phyloP scores from a whole-genome alignment of 1,140 invertebrate genomes.

The Aphidius gifuensis region DNA sequence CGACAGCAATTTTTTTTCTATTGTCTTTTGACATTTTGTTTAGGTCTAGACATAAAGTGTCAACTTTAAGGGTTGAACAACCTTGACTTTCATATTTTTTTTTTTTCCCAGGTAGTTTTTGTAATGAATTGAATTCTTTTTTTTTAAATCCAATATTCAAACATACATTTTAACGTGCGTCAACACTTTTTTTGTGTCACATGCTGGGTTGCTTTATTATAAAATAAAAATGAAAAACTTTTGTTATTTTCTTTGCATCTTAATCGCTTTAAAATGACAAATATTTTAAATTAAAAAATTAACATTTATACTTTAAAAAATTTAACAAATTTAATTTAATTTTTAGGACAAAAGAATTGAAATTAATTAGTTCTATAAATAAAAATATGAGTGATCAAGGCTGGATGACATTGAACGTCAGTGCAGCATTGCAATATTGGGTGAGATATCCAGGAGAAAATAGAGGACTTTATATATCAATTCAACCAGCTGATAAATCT shows the following conservation, averaged over 20 bases:
- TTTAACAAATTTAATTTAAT: conserved; percentile 19
- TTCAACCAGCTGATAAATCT: conserved; percentile 66
- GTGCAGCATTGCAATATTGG: conserved; percentile 72
- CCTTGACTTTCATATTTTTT: no score
- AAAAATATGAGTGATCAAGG: conserved; percentile 64
- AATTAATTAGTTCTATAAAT: conserved; percentile 65
- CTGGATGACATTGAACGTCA: conserved; percentile 79
- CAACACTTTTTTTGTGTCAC: no score
- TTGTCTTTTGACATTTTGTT: no score
- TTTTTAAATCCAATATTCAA: no score
- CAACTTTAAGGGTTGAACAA: no score
- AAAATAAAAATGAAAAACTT: not conserved
- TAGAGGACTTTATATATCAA: conserved; percentile 83
- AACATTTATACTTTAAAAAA: not conserved
- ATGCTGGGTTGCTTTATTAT: conserved; percentile 2
- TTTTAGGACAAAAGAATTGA: conserved; percentile 63
- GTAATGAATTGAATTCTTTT: no score
- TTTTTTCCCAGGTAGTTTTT: no score
- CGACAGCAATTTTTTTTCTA: no score
- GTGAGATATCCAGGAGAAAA: conserved; percentile 73
- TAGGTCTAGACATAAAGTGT: no score
- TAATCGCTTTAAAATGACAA: not conserved
- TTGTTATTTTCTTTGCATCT: not conserved
- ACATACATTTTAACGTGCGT: no score
- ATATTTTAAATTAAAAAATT: not conserved